These are phyloP conservation scores for Hipposideros armiger DNA, from an alignment of 2,113 vertebrate genomes.

Conservation along the genomic window DNA sequence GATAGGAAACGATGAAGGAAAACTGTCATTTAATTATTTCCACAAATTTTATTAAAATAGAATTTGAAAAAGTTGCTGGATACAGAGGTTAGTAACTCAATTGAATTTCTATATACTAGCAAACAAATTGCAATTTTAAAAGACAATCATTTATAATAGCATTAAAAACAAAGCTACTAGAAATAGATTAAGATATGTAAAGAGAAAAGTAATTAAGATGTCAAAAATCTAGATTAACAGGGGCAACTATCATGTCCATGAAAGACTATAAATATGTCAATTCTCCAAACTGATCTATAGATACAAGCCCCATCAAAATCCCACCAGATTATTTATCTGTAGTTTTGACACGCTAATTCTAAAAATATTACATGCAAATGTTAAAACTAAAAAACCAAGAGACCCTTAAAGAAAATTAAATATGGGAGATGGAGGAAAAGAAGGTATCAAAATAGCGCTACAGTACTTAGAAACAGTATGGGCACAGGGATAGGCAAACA, in stretches of 20 bases:
- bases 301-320: neutral
- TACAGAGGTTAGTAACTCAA: neutral
- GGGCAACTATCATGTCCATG: neutral
- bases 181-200: constrained; percentile 49
- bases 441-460: neutral
- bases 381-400: constrained; percentile 19
- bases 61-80: constrained; percentile 34
- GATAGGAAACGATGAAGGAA: neutral
- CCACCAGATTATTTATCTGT: neutral
- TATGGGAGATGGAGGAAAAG: neutral
- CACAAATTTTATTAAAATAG: constrained; percentile 21
- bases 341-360: constrained; percentile 7
- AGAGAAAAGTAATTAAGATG: constrained; percentile 39
- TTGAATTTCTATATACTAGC: neutral
- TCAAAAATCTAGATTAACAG: constrained; percentile 49
- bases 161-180: constrained; percentile 48
- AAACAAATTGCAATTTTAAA: constrained; percentile 37
- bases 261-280: constrained; percentile 20
- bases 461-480: neutral
- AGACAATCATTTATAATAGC: neutral
- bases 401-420: neutral
- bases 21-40: constrained; percentile 46
- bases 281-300: constrained; percentile 23
- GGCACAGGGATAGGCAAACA: neutral
- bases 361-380: neutral